These are phyloP conservation scores for Bovichtus variegatus DNA, from an alignment of 2,797 vertebrate species.

Conservation along the genomic window DNA sequence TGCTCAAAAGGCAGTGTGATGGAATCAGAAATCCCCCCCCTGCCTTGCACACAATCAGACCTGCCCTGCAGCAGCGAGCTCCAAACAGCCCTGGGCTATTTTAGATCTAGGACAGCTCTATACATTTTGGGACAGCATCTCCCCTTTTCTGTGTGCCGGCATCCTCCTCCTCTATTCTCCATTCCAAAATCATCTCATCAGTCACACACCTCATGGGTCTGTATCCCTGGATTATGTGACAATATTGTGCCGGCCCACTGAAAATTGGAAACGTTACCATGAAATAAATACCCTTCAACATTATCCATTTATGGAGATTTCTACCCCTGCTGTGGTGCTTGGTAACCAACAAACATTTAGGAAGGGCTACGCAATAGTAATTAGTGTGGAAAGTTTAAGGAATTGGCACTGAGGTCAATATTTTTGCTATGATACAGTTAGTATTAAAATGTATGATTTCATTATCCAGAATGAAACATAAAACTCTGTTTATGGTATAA, in stretches of 20 bases:
- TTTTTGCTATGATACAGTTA: neutral
- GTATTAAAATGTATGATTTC: neutral
- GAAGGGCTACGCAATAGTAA: neutral
- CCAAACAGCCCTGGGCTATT: slow-evolving; percentile 73
- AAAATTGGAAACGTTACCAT: slow-evolving; percentile 40
- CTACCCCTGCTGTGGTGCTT: slow-evolving; percentile 3
- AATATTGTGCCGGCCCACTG: slow-evolving; percentile 29
- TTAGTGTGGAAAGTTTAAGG: neutral
- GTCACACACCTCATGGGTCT: slow-evolving; percentile 59
- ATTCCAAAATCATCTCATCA: slow-evolving; percentile 67
- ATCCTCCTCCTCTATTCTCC: slow-evolving; percentile 48
- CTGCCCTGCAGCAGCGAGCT: slow-evolving; percentile 60
- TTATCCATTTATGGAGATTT: slow-evolving; percentile 35
- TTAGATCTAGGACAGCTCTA: slow-evolving; percentile 78
- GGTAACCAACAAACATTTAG: slow-evolving; percentile 2
- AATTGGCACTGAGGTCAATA: neutral
- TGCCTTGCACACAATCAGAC: slow-evolving; percentile 54
- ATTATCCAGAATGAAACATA: neutral
- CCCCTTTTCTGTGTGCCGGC: slow-evolving; percentile 44
- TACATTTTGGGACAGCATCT: slow-evolving; percentile 69
- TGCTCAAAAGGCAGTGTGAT: slow-evolving; percentile 47
- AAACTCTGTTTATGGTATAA: neutral
- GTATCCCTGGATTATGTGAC: slow-evolving; percentile 54
- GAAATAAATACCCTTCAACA: slow-evolving; percentile 29
- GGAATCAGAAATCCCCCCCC: slow-evolving; percentile 45